Conservation (phyloP, 1,140 invertebrate species). For the Drosophila lini region DNA sequence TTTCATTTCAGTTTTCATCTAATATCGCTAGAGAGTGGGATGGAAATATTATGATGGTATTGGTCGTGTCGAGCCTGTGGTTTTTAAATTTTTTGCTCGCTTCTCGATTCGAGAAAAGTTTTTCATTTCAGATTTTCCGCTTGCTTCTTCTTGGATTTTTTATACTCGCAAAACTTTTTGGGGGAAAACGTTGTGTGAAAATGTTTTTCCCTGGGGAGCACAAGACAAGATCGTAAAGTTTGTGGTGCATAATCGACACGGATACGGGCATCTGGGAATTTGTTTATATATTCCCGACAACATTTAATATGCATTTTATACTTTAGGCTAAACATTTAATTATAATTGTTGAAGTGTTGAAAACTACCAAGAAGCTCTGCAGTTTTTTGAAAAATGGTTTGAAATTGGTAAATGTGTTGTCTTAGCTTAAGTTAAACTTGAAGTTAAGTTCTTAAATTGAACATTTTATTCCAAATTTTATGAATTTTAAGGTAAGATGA, state of each 20-base stretch:
- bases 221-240: slow-evolving; percentile 23
- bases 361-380: too few species aligned
- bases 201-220: slow-evolving; percentile 11
- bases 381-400: background rate
- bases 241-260: slow-evolving; percentile 1
- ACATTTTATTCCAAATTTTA: background rate
- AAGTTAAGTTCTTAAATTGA: background rate
- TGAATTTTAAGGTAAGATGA: background rate
- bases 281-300: slow-evolving; percentile 19
- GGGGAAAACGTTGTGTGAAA: slow-evolving; percentile 65
- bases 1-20: slow-evolving; percentile 63
- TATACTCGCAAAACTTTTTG: slow-evolving; percentile 53
- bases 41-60: slow-evolving; percentile 72
- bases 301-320: slow-evolving; percentile 10
- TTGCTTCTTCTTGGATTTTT: slow-evolving; percentile 47
- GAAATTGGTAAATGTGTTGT: background rate
- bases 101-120: slow-evolving; percentile 44
- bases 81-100: slow-evolving; percentile 56
- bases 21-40: slow-evolving; percentile 76
- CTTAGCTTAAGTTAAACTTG: background rate
- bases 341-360: background rate
- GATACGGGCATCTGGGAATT: slow-evolving; percentile 8
- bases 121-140: slow-evolving; percentile 59
- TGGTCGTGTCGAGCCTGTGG: slow-evolving; percentile 58
- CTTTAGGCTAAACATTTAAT: background rate